Evolutionary conservation across 2,113 vertebrate species (phyloP).

Genomic region (Eretmochelys imbricata): DNA sequence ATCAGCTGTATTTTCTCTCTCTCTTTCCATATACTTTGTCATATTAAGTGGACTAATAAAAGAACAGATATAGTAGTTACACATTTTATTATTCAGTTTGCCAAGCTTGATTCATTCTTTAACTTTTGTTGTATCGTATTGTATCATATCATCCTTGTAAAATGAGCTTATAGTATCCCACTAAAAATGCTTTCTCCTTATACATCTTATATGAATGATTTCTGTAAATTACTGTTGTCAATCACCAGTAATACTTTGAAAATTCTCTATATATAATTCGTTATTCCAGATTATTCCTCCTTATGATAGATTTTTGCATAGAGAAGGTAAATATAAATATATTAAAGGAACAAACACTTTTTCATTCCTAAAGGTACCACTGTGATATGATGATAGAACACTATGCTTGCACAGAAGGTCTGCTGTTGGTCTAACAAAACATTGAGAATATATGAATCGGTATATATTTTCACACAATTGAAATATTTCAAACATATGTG

Average conservation of each 20-base stretch:
- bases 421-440: not conserved
- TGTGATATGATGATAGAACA: not conserved
- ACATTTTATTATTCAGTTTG: conserved; percentile 47
- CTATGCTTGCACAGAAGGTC: not conserved
- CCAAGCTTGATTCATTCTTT: conserved; percentile 51
- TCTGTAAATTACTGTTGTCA: conserved; percentile 73
- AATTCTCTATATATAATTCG: conserved; percentile 59
- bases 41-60: not conserved
- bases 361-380: not conserved
- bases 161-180: conserved; percentile 67
- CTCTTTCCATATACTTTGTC: not conserved
- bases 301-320: not conserved
- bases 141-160: conserved; percentile 74
- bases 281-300: not conserved
- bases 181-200: conserved; percentile 82
- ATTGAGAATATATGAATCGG: not conserved
- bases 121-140: conserved; percentile 61
- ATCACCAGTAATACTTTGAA: conserved; percentile 69
- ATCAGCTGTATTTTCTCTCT: not conserved
- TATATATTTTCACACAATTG: not conserved
- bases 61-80: not conserved
- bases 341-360: not conserved
- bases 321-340: not conserved
- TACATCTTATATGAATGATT: conserved; percentile 83
- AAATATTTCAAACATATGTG: not conserved